Base-by-base conservation (phyloP, 2,888 invertebrate species). In the Euplexia lucipara region DNA sequence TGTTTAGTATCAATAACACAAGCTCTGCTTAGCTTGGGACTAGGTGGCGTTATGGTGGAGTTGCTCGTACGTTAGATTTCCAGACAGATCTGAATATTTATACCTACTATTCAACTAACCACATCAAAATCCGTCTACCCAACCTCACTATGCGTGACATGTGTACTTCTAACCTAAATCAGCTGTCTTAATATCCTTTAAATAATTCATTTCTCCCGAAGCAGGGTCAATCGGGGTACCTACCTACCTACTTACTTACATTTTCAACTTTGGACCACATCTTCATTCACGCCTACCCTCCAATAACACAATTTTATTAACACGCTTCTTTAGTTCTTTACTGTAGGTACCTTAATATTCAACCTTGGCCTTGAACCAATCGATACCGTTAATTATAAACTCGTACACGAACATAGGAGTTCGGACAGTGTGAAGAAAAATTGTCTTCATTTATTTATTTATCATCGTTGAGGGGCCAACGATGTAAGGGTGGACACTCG, bases 331-430 rank as follows among this genome's bases (percentile, higher is more conserved):
- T 57, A 41, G 48, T 48, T n/a, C n/a, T n/a, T n/a, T 39, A 18
- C 32, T 22, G n/a, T 0, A 44, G 4, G 18, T 44, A 7, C n/a
- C 34, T n/a, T 45, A 42, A 48, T 39, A 59, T 22, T 44, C 20
- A 14, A 45, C 62, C 48, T 45, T 70, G 35, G 4, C 53, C 41
- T 49, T 41, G 60, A 10, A 16, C 5, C 16, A 68, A 74, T 74
- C 70, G 44, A 70, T 70, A 58, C 14, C 49, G 1, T 44, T 18
- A 49, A 53, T 57, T 58, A 62, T 47, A 35, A 20, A 70, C 4
- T 12, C 30, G 20, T n/a, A 16, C 20, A 4, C 18, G 3, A 20
- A n/a, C n/a, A n/a, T n/a, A n/a, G n/a, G n/a, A 9, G n/a, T 53
- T 32, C 8, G 12, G 8, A 14, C n/a, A 22, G 18, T 35, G 22